Base-by-base conservation (phyloP, 2,797 vertebrate species). In the Notolabrus celidotus region DNA sequence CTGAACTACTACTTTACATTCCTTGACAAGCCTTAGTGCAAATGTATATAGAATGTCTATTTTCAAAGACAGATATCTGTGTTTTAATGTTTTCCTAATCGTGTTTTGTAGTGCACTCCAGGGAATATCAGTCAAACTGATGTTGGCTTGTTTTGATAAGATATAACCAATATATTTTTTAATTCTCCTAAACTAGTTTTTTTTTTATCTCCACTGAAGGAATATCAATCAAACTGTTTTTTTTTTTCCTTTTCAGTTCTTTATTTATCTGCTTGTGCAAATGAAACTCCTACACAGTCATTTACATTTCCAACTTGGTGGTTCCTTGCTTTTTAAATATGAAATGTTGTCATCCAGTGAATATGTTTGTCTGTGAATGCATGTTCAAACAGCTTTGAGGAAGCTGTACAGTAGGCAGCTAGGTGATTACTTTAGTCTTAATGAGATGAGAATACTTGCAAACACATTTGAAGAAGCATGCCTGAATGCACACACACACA, bases 311-410 rank as follows among this genome's bases (percentile, higher is more conserved):
- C 29, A 31, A n/a, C n/a, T n/a, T n/a, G n/a, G n/a, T n/a, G n/a
- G 29, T 5, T 5, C 4, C 34, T n/a, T 25, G 20, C 22, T 19
- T 39, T n/a, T 19, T 31, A 17, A 14, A n/a, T 10, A 10, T 10
- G 7, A n/a, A 56, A 15, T 54, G 33, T 39, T 19, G 1, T 19
- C 5, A 20, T 1, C 1, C 15, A 23, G 31, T 27, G 3, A 10
- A 10, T 19, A 23, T 15, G 15, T 61, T 39, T 73, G 19, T 23
- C n/a, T 49, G 12, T 60, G 46, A 4, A 14, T 38, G 36, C 39
- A 17, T 59, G 20, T 23, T n/a, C 22, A 1, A 20, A 43, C 55
- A 36, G 38, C 25, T 53, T 61, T 29, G 69, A 71, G 63, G 66
- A 47, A 59, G 42, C 69, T 45, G 46, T 41, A 9, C n/a, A 33